phyloP scores from a whole-genome alignment of 2,113 vertebrate species.

The Plecturocebus donacophilus region DNA sequence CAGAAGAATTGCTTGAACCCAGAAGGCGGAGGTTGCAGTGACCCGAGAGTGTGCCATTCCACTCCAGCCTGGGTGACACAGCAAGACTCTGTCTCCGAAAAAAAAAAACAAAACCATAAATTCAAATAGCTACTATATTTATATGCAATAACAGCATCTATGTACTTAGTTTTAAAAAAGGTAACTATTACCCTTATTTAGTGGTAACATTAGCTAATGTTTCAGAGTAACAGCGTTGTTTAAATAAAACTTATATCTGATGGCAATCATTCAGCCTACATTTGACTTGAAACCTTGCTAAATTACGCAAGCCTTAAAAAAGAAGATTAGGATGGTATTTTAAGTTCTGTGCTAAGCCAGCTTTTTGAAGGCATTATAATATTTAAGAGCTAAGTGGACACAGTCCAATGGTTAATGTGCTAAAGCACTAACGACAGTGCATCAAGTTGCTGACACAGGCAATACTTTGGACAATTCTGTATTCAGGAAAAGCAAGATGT shows the following conservation, averaged over 20 bases:
- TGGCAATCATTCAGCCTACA: slow-evolving; percentile 22
- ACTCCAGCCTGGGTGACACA: too few relatives aligned
- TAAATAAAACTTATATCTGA: slow-evolving; percentile 51
- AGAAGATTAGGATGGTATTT: slow-evolving; percentile 35
- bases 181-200: background rate
- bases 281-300: slow-evolving; percentile 46
- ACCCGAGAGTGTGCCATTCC: too few relatives aligned
- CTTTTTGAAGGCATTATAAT: slow-evolving; percentile 35
- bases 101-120: background rate
- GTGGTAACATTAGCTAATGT: slow-evolving; percentile 6
- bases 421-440: slow-evolving; percentile 32
- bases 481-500: slow-evolving; percentile 69
- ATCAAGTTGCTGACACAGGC: slow-evolving; percentile 53
- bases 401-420: slow-evolving; percentile 50
- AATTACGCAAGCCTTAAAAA: slow-evolving; percentile 43
- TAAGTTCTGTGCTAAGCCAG: slow-evolving; percentile 59
- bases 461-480: slow-evolving; percentile 41
- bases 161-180: background rate
- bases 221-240: slow-evolving; percentile 3
- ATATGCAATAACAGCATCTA: background rate
- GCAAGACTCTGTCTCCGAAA: too few relatives aligned
- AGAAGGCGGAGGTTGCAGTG: too few relatives aligned
- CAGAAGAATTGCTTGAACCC: too few relatives aligned
- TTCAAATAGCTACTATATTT: background rate
- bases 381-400: slow-evolving; percentile 55